Evolutionary conservation across 2,113 vertebrate genomes (phyloP).

Genomic region (Chionomys nivalis): DNA sequence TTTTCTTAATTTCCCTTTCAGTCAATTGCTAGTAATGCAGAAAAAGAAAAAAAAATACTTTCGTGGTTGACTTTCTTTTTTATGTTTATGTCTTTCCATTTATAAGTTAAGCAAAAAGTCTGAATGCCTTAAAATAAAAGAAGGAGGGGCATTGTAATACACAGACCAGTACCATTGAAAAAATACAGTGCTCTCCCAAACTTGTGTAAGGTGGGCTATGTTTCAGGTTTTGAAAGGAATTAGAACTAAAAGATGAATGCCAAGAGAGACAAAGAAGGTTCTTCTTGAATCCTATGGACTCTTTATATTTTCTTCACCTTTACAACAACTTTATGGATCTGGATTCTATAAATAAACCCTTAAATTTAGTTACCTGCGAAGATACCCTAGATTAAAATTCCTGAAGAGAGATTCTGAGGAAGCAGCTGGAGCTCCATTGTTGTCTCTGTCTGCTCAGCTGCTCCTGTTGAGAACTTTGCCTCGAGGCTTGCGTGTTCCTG

Average conservation of each 20-base stretch:
- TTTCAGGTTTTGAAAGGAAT: background rate
- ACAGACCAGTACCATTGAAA: background rate
- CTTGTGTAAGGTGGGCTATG: accelerated
- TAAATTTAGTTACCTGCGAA: background rate
- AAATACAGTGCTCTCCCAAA: background rate
- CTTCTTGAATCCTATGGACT: background rate
- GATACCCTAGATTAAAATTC: background rate
- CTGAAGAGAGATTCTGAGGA: background rate
- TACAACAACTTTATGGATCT: background rate
- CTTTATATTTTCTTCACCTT: background rate
- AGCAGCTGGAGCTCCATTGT: background rate
- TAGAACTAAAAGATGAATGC: background rate
- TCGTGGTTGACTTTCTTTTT: background rate
- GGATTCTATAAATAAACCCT: background rate
- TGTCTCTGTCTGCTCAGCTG: background rate
- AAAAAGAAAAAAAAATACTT: background rate
- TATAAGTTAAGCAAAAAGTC: background rate
- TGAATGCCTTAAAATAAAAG: conserved; percentile 16
- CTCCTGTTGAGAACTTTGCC: too few species aligned
- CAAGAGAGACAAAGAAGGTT: background rate
- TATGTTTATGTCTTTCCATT: background rate
- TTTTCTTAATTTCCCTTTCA: background rate
- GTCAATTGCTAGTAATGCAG: background rate
- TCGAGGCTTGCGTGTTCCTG: too few species aligned
- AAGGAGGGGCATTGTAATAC: background rate